Conservation (phyloP, 2,797 vertebrate genomes). For the Aplochiton taeniatus region DNA sequence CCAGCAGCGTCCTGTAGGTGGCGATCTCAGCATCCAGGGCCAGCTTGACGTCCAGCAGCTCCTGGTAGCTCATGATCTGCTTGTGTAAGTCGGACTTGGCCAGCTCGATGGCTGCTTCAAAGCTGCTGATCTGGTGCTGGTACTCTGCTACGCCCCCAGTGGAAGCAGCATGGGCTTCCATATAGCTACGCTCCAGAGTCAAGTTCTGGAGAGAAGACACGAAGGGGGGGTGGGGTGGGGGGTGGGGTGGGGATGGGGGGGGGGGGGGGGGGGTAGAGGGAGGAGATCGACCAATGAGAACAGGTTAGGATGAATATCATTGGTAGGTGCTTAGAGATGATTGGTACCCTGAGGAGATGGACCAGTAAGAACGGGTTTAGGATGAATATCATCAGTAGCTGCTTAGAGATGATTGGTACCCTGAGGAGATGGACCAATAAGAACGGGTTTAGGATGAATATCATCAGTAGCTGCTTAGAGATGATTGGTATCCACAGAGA, state of each 20-base stretch:
- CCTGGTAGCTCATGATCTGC: constrained; percentile 40
- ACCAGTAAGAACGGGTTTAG: neutral
- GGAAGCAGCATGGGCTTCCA: constrained; percentile 41
- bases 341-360: too few species aligned
- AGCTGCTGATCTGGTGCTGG: constrained; percentile 38
- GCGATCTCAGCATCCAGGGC: constrained; percentile 44
- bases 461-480: too few species aligned
- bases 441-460: too few species aligned
- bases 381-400: too few species aligned
- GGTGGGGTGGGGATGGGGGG: neutral
- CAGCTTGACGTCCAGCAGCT: constrained; percentile 43
- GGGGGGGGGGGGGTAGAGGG: neutral
- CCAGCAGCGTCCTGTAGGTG: constrained; percentile 45
- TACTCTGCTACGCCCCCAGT: constrained; percentile 39
- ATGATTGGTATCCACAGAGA: too few species aligned
- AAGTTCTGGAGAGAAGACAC: constrained; percentile 30
- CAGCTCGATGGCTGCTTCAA: constrained; percentile 38
- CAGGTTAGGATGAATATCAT: too few species aligned
- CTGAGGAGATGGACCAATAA: too few species aligned
- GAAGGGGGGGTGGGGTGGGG: neutral
- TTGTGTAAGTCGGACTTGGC: constrained; percentile 41
- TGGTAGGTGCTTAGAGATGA: too few species aligned
- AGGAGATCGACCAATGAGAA: neutral
- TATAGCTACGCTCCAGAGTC: constrained; percentile 41
- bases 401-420: too few species aligned